Conservation (phyloP, 2,888 invertebrate genomes). For the Salticus scenicus region DNA sequence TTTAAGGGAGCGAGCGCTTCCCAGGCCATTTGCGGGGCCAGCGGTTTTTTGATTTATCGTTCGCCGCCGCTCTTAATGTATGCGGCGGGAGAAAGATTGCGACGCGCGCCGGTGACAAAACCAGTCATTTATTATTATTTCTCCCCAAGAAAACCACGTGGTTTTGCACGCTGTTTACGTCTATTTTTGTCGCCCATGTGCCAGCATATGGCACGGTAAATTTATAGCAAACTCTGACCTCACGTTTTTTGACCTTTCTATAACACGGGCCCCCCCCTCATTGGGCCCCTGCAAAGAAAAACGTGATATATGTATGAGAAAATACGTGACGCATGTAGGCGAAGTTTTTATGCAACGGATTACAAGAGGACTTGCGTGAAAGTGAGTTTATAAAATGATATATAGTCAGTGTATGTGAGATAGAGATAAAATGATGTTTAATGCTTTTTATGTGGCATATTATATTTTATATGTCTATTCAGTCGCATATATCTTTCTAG, state of each 20-base stretch:
- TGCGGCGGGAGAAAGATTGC: conserved; percentile 35
- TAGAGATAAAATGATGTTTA: too few relatives aligned
- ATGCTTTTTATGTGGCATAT: too few relatives aligned
- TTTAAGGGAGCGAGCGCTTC: conserved; percentile 20
- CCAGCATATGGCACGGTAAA: not conserved
- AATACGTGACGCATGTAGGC: not conserved
- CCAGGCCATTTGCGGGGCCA: conserved; percentile 39
- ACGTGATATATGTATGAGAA: not conserved
- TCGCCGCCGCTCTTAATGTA: conserved; percentile 57
- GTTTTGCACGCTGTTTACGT: conserved; percentile 29
- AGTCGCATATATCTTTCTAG: too few relatives aligned
- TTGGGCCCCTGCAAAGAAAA: not conserved
- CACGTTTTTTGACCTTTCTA: not conserved
- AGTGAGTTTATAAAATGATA: not conserved
- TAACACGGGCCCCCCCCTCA: not conserved
- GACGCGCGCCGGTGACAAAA: conserved; percentile 58
- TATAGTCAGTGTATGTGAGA: not conserved
- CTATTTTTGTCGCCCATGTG: conserved; percentile 40
- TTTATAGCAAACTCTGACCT: not conserved
- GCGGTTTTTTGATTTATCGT: conserved; percentile 62
- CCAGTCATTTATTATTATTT: conserved; percentile 57
- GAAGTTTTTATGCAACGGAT: not conserved
- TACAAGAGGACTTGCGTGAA: not conserved
- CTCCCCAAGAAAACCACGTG: conserved; percentile 39
- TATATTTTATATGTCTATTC: too few relatives aligned